Conservation (phyloP, 2,888 invertebrate species). For the Coronaproctus castanopsis region DNA sequence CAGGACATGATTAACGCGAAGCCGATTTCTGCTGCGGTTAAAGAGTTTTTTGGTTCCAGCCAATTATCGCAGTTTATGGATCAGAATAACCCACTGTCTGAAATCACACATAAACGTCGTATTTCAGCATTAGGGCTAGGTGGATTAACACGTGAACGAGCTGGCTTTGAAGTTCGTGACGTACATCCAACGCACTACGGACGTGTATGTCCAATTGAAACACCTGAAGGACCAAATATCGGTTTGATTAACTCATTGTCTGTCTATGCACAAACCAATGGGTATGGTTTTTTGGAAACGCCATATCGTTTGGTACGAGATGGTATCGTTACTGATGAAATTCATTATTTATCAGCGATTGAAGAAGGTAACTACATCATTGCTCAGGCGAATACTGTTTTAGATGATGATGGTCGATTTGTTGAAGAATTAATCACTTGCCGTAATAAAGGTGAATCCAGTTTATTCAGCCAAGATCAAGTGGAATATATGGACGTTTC, state of each 20-base stretch:
- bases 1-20: slow-evolving; percentile 1
- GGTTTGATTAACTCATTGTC: slow-evolving; percentile 10
- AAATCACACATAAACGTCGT: slow-evolving; percentile 11
- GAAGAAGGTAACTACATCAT: slow-evolving; percentile 4
- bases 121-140: slow-evolving; percentile 7
- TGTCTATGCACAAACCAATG: slow-evolving; percentile 3
- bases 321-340: neutral
- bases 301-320: slow-evolving; percentile 2
- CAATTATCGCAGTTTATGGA: slow-evolving; percentile 13
- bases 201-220: slow-evolving; percentile 13
- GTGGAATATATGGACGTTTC: slow-evolving; percentile 11
- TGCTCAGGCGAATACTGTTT: neutral
- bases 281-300: slow-evolving; percentile 5
- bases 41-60: slow-evolving; percentile 7
- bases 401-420: slow-evolving; percentile 3
- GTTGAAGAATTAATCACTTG: neutral
- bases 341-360: slow-evolving; percentile 2
- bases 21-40: neutral
- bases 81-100: slow-evolving; percentile 12
- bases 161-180: slow-evolving; percentile 13
- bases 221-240: slow-evolving; percentile 13
- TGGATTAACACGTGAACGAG: slow-evolving; percentile 5
- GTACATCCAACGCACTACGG: slow-evolving; percentile 13
- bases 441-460: neutral
- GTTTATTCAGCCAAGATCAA: neutral